Base-by-base conservation (phyloP, 1,140 invertebrate genomes). In the Penaeus vannamei region DNA sequence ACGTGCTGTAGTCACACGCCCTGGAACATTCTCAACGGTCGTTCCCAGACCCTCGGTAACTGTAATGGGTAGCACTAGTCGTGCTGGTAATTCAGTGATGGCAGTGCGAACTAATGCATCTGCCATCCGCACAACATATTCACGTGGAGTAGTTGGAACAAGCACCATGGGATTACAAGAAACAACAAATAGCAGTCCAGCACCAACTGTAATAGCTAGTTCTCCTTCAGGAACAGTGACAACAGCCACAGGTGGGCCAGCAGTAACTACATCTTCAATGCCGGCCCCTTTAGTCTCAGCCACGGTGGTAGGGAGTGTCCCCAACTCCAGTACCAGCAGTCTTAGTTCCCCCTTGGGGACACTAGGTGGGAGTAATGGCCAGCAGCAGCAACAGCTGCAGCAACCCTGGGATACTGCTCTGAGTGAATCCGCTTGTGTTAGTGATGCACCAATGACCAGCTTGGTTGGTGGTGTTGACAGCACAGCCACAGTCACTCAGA, bases 271-370 rank as follows among this genome's bases (percentile, higher is more conserved):
- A 53, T 53, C 46, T 53, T 53, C 46, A 84, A 72, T 84, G 85
- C 81, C 85, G 85, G 66, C 91, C 91, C 91, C 91, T 91, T 91
- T 91, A 91, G 91, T 86, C 85, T 90, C 89, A 88, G 91, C 91
- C 91, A 91, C 91, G 91, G 89, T 91, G 91, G 89, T 91, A 89
- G 91, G 89, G 80, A 89, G 91, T 89, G 89, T 89, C 87, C 90
- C 69, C 80, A 84, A 64, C 53, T 61, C 86, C 62, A 42, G 23
- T 76, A 77, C 83, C 69, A 90, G 79, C 87, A 89, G 26, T 83
- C 64, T 64, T 84, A 84, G 79, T 86, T 86, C 91, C 91, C 91
- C 90, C 64, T 80, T 85, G 81, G 89, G 89, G 89, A 89, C 91
- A 90, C 89, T 84, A 90, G 90, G 89, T 90, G 89, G 86, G 62